Evolutionary conservation across 2,888 invertebrate genomes (phyloP).

Genomic region (Agrilus biguttatus): DNA sequence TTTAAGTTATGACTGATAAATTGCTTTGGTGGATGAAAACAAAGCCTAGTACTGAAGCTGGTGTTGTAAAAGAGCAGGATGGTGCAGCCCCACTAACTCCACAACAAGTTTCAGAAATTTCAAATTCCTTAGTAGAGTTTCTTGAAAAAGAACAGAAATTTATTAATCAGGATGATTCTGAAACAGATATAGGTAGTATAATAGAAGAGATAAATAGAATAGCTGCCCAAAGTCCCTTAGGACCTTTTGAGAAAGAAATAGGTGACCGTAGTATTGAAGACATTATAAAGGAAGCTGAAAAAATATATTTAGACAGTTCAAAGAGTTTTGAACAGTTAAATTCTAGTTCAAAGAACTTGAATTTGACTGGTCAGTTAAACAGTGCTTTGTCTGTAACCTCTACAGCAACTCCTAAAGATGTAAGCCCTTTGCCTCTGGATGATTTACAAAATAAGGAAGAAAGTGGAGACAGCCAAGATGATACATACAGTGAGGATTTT

Average conservation of each 20-base stretch:
- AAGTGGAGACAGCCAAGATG: constrained; percentile 10
- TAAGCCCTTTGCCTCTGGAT: constrained; percentile 27
- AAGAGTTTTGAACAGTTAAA: constrained; percentile 32
- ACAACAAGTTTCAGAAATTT: constrained; percentile 13
- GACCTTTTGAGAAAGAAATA: constrained; percentile 27
- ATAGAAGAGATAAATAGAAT: constrained; percentile 52
- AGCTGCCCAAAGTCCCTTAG: constrained; percentile 30
- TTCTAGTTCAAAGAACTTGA: constrained; percentile 27
- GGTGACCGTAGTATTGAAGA: constrained; percentile 42
- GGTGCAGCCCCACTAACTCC: too few relatives aligned
- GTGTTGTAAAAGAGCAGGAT: too few relatives aligned
- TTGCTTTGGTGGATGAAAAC: too few relatives aligned
- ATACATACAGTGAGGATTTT: constrained; percentile 26
- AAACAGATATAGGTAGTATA: constrained; percentile 51
- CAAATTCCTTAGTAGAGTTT: constrained; percentile 25
- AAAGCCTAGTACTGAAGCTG: too few relatives aligned
- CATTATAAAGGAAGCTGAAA: constrained; percentile 42
- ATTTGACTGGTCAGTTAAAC: constrained; percentile 21
- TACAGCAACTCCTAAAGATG: constrained; percentile 27
- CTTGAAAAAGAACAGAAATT: constrained; percentile 22
- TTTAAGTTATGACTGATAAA: too few relatives aligned
- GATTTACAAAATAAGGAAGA: constrained; percentile 5
- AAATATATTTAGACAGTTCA: constrained; percentile 32
- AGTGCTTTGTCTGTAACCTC: constrained; percentile 18
- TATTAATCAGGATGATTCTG: constrained; percentile 23